Conservation (phyloP, 2,113 vertebrate species). For the Perognathus longimembris region DNA sequence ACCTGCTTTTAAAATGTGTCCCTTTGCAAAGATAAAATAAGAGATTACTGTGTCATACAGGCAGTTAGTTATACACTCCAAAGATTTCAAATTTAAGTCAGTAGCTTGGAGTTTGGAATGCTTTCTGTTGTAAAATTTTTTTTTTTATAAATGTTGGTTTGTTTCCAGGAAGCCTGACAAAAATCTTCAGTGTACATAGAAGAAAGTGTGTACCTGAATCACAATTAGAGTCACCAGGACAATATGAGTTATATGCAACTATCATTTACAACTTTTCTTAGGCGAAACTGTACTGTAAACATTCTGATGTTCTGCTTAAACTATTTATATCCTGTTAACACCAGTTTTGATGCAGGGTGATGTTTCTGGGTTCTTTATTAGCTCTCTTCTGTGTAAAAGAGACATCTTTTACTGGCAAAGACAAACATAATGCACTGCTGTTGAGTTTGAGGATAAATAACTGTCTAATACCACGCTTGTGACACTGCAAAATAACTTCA, state of each 20-base stretch:
- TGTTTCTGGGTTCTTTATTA: neutral
- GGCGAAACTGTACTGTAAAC: neutral
- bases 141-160: neutral
- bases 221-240: neutral
- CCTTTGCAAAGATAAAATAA: neutral
- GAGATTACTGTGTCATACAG: neutral
- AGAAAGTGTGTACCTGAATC: neutral
- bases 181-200: neutral
- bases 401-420: neutral
- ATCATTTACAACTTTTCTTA: neutral
- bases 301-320: neutral
- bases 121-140: neutral
- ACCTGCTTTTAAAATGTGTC: neutral
- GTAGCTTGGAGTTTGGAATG: slow-evolving; percentile 29
- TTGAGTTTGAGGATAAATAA: neutral
- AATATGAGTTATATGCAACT: neutral
- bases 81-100: neutral
- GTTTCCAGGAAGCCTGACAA: neutral
- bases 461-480: neutral
- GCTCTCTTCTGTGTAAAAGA: neutral
- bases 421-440: neutral
- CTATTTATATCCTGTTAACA: neutral
- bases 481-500: neutral
- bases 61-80: neutral
- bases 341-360: neutral